These are phyloP conservation scores for Bothrops jararaca DNA, from an alignment of 2,113 vertebrate genomes.

Conservation along the genomic window DNA sequence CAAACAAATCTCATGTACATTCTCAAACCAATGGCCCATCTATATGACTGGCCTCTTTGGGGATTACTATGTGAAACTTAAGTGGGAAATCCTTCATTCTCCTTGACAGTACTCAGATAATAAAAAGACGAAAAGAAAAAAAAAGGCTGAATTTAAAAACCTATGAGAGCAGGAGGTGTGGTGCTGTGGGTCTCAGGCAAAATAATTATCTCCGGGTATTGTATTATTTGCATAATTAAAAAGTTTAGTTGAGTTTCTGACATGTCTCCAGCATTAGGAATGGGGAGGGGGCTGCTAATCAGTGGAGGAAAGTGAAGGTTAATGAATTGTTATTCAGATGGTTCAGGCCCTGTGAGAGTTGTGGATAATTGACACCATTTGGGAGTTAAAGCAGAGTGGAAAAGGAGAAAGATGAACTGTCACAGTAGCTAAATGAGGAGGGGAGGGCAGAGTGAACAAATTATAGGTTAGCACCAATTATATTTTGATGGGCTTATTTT, in stretches of 20 bases:
- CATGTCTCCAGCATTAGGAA: constrained; percentile 48
- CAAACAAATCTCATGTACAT: not conserved
- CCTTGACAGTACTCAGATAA: constrained; percentile 51
- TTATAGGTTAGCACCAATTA: constrained; percentile 69
- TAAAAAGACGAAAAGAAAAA: constrained; percentile 19
- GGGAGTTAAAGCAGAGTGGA: constrained; percentile 57
- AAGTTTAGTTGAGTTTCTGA: constrained; percentile 58
- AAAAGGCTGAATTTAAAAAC: constrained; percentile 34
- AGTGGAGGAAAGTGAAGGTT: constrained; percentile 69
- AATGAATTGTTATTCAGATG: constrained; percentile 72
- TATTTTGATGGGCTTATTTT: constrained; percentile 62
- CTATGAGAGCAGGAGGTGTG: constrained; percentile 42
- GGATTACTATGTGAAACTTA: constrained; percentile 10
- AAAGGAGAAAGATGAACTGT: constrained; percentile 51
- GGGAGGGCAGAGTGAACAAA: constrained; percentile 48
- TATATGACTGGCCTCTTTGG: not conserved
- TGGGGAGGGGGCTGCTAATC: constrained; percentile 57
- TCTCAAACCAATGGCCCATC: not conserved
- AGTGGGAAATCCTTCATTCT: constrained; percentile 58
- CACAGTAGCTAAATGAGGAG: constrained; percentile 38
- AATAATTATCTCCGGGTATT: constrained; percentile 60
- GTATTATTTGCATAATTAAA: constrained; percentile 70
- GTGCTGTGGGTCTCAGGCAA: constrained; percentile 51
- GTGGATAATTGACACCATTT: constrained; percentile 74
- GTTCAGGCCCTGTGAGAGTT: constrained; percentile 63